Percentiles rank a stretch among this genome's conserved stretches.
Conservation (phyloP, 2,888 invertebrate species). For the Acleris emargana region DNA sequence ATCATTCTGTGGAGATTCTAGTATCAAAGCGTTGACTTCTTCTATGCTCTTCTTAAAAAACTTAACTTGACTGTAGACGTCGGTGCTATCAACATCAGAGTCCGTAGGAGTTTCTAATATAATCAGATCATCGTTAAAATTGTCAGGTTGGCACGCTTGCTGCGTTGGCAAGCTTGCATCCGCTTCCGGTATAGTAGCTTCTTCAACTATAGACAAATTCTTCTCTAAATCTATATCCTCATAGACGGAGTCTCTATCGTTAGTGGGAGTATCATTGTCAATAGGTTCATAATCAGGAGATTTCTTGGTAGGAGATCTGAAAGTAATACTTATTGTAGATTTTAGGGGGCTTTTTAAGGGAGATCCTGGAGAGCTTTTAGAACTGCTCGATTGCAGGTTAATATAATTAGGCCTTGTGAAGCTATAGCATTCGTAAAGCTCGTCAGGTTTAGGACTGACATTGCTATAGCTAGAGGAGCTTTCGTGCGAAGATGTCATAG, state of each 20-base stretch:
- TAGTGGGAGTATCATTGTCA: constrained; percentile 66
- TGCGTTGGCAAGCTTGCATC: constrained; percentile 83
- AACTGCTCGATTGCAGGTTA: constrained; percentile 72
- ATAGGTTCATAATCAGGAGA: constrained; percentile 77
- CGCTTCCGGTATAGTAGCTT: constrained; percentile 80
- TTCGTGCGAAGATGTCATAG: constrained; percentile 78
- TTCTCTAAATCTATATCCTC: constrained; percentile 83
- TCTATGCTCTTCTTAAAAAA: constrained; percentile 88
- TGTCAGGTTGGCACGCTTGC: constrained; percentile 81
- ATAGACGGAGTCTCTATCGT: constrained; percentile 82
- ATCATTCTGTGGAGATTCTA: constrained; percentile 63
- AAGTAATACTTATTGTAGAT: constrained; percentile 89
- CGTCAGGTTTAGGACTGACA: constrained; percentile 59
- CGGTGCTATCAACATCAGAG: constrained; percentile 61
- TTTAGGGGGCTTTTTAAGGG: constrained; percentile 84
- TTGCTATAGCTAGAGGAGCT: constrained; percentile 75
- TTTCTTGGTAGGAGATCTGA: constrained; percentile 85
- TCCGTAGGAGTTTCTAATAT: constrained; percentile 85
- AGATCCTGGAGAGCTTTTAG: constrained; percentile 71
- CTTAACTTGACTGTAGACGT: constrained; percentile 90
- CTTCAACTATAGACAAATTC: constrained; percentile 79
- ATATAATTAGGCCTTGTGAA: constrained; percentile 76
- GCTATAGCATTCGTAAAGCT: constrained; percentile 70
- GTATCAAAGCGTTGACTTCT: constrained; percentile 81
- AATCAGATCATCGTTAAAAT: constrained; percentile 65